Evolutionary conservation across 2,888 invertebrate genomes (phyloP).

Genomic region (Drosophila phalerata): DNA sequence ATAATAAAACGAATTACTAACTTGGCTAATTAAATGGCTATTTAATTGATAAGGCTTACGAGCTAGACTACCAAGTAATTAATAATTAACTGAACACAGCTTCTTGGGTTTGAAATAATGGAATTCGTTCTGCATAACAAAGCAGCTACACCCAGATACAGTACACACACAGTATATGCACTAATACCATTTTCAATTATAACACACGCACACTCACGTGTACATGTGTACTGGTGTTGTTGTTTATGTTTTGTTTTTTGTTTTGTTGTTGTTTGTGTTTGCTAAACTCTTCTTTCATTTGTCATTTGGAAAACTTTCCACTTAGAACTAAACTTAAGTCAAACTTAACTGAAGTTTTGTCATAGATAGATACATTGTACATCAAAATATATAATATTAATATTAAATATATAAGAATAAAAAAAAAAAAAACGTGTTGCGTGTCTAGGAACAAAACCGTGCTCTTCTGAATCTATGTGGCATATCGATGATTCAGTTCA

Average conservation of each 20-base stretch:
- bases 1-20: slow-evolving; percentile 9
- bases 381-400: neutral
- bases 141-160: neutral
- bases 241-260: neutral
- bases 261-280: neutral
- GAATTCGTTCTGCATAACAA: slow-evolving; percentile 63
- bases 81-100: slow-evolving; percentile 85
- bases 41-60: slow-evolving; percentile 23
- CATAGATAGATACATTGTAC: slow-evolving; percentile 2
- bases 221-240: neutral
- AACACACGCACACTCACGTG: too few relatives aligned
- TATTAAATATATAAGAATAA: slow-evolving; percentile 1
- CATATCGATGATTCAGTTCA: slow-evolving; percentile 78
- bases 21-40: slow-evolving; percentile 32
- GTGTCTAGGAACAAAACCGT: slow-evolving; percentile 85
- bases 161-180: neutral
- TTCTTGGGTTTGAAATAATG: slow-evolving; percentile 84
- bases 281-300: neutral
- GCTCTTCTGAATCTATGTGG: slow-evolving; percentile 72
- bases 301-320: neutral
- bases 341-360: neutral
- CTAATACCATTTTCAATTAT: neutral
- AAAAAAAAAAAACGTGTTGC: slow-evolving; percentile 22
- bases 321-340: neutral
- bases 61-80: slow-evolving; percentile 21